Conservation (phyloP, 2,888 invertebrate species). For the Leucozona laternaria region DNA sequence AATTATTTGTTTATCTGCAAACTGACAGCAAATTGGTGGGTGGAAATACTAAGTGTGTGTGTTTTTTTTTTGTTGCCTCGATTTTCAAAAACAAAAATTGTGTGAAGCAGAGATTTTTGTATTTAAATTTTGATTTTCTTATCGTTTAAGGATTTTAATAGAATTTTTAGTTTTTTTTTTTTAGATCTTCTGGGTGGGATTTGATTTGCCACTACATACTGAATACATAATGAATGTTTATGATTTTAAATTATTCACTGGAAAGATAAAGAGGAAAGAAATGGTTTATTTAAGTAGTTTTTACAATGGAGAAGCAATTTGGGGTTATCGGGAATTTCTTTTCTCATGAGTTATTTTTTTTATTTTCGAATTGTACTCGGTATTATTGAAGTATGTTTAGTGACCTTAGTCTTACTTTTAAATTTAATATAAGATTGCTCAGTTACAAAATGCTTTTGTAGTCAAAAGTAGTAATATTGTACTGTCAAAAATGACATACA, state of each 20-base stretch:
- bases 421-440: too few species aligned
- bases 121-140: conserved; percentile 2
- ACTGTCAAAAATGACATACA: too few species aligned
- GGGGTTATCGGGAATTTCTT: not conserved
- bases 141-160: conserved; percentile 33
- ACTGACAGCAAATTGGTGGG: conserved; percentile 58
- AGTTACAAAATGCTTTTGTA: too few species aligned
- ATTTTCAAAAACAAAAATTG: not conserved
- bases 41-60: conserved; percentile 37
- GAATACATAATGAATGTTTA: not conserved
- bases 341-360: not conserved
- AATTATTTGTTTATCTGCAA: conserved; percentile 46
- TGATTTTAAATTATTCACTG: not conserved
- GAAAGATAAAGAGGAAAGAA: not conserved
- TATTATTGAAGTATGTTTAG: too few species aligned
- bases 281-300: not conserved
- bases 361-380: too few species aligned
- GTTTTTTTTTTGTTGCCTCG: conserved; percentile 11
- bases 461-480: too few species aligned
- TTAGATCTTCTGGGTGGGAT: conserved; percentile 25
- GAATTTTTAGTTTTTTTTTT: conserved; percentile 22
- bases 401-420: too few species aligned
- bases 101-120: conserved; percentile 40
- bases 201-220: conserved; percentile 29
- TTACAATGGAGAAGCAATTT: not conserved